Evolutionary conservation across 1,140 invertebrate genomes (phyloP).

Genomic region (Drosophila quadrilineata): DNA sequence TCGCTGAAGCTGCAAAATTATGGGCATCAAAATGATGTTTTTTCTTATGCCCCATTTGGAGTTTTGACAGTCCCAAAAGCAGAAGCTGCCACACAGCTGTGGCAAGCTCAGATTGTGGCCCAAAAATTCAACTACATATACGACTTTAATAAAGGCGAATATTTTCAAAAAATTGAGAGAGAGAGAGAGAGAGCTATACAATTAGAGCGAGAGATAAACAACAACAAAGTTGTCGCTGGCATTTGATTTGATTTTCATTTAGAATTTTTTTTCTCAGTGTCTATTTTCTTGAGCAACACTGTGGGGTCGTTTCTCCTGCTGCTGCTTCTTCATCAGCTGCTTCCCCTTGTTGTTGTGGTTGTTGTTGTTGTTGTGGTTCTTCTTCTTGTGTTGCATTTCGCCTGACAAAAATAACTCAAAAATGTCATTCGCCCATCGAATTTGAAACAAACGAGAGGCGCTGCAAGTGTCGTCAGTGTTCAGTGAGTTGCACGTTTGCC

Average conservation of each 20-base stretch:
- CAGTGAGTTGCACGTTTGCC: background rate
- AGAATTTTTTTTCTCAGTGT: conserved; percentile 19
- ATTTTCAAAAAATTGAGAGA: too few species aligned
- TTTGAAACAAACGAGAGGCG: conserved; percentile 74
- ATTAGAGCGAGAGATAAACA: conserved; percentile 18
- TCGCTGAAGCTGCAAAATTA: background rate
- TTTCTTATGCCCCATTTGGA: conserved; percentile 80
- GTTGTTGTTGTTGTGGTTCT: conserved; percentile 27
- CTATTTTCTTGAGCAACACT: conserved; percentile 29
- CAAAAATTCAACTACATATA: conserved; percentile 47
- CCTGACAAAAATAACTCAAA: conserved; percentile 79
- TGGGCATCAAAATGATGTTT: conserved; percentile 68
- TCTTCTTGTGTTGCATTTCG: conserved; percentile 30
- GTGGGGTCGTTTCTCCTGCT: conserved; percentile 34
- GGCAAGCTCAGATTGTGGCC: too few species aligned
- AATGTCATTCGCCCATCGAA: conserved; percentile 80
- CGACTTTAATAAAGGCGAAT: conserved; percentile 22
- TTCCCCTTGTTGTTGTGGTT: conserved; percentile 35
- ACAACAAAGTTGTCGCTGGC: conserved; percentile 73
- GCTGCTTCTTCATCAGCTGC: conserved; percentile 1
- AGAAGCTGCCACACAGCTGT: background rate
- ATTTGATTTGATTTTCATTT: conserved; percentile 58
- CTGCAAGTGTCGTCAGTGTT: too few species aligned
- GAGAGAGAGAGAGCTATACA: background rate
- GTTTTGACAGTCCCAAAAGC: conserved; percentile 71